Conservation (phyloP, 2,797 vertebrate species). For the Octomys mimax region DNA sequence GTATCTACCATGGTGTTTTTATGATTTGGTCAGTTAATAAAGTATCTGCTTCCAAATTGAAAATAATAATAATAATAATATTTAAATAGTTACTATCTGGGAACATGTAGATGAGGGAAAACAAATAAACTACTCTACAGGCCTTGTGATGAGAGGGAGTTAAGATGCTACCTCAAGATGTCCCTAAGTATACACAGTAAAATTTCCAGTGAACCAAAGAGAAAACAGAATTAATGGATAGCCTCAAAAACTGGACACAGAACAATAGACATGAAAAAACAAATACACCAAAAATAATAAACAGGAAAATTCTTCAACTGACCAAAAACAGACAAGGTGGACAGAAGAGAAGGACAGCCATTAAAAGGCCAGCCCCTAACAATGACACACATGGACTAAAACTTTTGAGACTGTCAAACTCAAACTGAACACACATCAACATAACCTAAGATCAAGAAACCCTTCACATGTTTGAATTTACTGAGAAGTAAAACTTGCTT, state of each 20-base stretch:
- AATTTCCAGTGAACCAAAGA: slow-evolving; percentile 10
- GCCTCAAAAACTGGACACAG: neutral
- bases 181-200: neutral
- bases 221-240: neutral
- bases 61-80: too few relatives aligned
- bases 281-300: neutral
- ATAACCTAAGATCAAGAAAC: neutral
- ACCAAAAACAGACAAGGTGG: neutral
- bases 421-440: neutral
- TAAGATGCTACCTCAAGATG: neutral
- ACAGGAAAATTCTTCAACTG: neutral
- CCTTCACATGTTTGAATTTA: neutral
- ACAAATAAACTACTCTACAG: neutral
- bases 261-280: neutral
- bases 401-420: neutral
- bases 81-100: neutral
- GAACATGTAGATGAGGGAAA: slow-evolving; percentile 29
- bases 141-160: neutral
- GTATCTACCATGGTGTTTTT: too few relatives aligned
- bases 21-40: too few relatives aligned
- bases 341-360: neutral
- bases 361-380: neutral
- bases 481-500: neutral
- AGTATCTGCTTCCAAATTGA: too few relatives aligned
- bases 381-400: neutral